Base-by-base conservation (phyloP, 2,888 invertebrate species). In the Zhuqinia jingwanae region DNA sequence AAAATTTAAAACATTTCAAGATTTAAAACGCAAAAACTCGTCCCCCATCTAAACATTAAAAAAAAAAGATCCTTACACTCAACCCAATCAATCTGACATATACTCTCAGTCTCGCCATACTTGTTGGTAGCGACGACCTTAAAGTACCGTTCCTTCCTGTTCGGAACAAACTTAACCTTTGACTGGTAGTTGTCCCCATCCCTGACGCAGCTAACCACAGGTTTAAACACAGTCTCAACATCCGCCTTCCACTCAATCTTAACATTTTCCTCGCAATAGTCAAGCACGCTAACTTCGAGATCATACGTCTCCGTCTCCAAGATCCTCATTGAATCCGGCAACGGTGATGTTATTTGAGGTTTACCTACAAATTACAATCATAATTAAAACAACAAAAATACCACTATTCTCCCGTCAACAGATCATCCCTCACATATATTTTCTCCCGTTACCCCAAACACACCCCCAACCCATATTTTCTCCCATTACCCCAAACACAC, bases 281-380 rank as follows among this genome's bases (percentile, higher is more conserved):
- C 97, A 63, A 94, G 94, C 0, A 96, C 96, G 89, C 95, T 94
- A 0, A 97, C 95, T 87, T 96, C 95, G 93, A 96, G 97, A 89
- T 95, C 95, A 65, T 96, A 94, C 11, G 95, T 95, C 78, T 98
- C 95, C 13, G 97, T 97, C 92, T 97, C 97, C 92, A 94, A 96
- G 45, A 89, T 89, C 65, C 90, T 87, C 42, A 90, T 87, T 11
- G 82, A 88, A 36, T 88, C 85, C 5, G 88, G 81, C 0, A 90
- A 65, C 58, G 88, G 89, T 60, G 90, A 89, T 27, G 88, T 89
- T 58, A 90, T 89, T 17, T 86, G 87, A 2, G 90, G 90, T 70
- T 89, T 89, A 11, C 89, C 89, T 89, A n/a, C n/a, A n/a, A n/a
- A n/a, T n/a, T n/a, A n/a, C n/a, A n/a, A n/a, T n/a, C n/a, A n/a